Evolutionary conservation across 2,888 invertebrate genomes (phyloP).

Genomic region (Latheticus oryzae): DNA sequence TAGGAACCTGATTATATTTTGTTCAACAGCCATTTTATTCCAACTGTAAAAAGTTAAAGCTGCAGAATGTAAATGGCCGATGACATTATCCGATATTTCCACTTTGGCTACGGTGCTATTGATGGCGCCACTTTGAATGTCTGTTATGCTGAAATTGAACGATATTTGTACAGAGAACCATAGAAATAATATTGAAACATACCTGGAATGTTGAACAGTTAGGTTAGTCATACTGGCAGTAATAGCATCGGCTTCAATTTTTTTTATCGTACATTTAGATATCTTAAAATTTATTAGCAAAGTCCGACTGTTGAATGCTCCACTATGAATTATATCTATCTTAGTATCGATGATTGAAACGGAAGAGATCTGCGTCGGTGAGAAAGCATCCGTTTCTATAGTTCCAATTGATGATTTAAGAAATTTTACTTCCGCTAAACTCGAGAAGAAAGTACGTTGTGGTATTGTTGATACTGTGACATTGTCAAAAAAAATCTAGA

Average conservation of each 20-base stretch:
- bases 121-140: constrained; percentile 73
- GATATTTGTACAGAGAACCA: background rate
- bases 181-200: constrained; percentile 47
- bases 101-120: constrained; percentile 73
- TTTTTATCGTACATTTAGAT: constrained; percentile 70
- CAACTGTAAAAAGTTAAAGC: constrained; percentile 76
- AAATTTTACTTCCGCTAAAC: constrained; percentile 72
- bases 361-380: constrained; percentile 73
- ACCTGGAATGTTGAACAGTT: constrained; percentile 75
- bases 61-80: constrained; percentile 69
- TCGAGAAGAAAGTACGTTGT: constrained; percentile 73
- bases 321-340: constrained; percentile 71
- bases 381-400: constrained; percentile 74
- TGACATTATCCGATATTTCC: constrained; percentile 72
- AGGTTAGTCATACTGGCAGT: constrained; percentile 74
- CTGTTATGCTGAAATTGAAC: constrained; percentile 70
- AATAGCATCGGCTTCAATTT: constrained; percentile 71
- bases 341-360: constrained; percentile 74
- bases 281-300: constrained; percentile 73
- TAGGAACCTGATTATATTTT: constrained; percentile 74
- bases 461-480: constrained; percentile 72
- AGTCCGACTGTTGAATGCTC: constrained; percentile 73
- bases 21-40: constrained; percentile 73
- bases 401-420: constrained; percentile 69
- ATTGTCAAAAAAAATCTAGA: constrained; percentile 75